These are phyloP conservation scores for Crenuchus spilurus DNA, from an alignment of 2,797 vertebrate genomes.

Conservation along the genomic window DNA sequence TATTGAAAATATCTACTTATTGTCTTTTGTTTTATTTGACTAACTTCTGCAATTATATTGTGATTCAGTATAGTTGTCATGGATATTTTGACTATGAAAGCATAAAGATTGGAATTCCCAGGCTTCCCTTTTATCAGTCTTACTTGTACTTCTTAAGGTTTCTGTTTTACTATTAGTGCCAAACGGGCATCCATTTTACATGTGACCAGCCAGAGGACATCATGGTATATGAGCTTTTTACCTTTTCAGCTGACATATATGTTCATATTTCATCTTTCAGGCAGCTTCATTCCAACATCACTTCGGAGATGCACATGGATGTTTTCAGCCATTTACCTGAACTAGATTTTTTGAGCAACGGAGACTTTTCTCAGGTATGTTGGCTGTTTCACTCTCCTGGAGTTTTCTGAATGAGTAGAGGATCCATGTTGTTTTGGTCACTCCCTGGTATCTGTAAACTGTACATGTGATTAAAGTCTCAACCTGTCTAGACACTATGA, in stretches of 20 bases:
- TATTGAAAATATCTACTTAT: not conserved
- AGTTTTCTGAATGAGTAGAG: not conserved
- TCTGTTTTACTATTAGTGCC: not conserved
- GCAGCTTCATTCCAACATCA: constrained; percentile 75
- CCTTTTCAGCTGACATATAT: not conserved
- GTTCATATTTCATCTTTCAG: constrained; percentile 55
- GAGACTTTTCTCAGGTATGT: constrained; percentile 85
- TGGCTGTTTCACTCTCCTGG: not conserved
- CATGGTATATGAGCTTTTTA: too few species aligned
- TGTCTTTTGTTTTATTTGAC: too few species aligned
- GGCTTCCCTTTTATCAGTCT: not conserved
- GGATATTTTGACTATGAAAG: too few species aligned
- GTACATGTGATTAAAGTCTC: not conserved
- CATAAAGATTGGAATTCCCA: too few species aligned
- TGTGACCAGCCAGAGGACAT: too few species aligned
- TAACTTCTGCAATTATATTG: too few species aligned
- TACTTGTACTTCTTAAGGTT: not conserved
- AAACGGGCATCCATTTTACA: not conserved
- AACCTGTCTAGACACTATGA: constrained; percentile 59
- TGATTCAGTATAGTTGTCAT: too few species aligned
- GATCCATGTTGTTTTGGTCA: not conserved
- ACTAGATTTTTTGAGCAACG: constrained; percentile 79
- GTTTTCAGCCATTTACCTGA: constrained; percentile 72
- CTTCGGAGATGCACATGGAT: constrained; percentile 75
- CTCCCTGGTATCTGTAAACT: not conserved